Evolutionary conservation across 1,140 invertebrate species (phyloP).

Genomic region (Theocolax elegans): DNA sequence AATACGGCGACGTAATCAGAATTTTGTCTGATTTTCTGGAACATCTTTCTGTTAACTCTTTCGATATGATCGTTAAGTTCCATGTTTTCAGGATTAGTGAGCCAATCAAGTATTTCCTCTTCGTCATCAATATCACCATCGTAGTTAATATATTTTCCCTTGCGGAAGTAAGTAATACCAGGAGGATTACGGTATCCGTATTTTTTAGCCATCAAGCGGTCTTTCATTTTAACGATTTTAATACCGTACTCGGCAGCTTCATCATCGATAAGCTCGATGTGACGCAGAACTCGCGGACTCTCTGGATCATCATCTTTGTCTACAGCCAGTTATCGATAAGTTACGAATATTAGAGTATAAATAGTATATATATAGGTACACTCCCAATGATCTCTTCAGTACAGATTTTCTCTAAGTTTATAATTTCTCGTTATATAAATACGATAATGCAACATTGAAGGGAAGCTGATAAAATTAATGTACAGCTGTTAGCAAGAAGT

Average conservation of each 20-base stretch:
- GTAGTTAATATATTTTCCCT: slow-evolving; percentile 90
- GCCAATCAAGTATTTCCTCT: slow-evolving; percentile 92
- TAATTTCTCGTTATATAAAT: too few relatives aligned
- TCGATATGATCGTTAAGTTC: slow-evolving; percentile 94
- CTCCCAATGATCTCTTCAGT: too few relatives aligned
- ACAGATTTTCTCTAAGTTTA: too few relatives aligned
- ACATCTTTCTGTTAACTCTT: slow-evolving; percentile 92
- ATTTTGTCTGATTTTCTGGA: slow-evolving; percentile 89
- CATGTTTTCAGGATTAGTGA: slow-evolving; percentile 94
- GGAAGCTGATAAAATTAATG: too few relatives aligned
- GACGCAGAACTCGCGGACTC: slow-evolving; percentile 80
- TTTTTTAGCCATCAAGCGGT: slow-evolving; percentile 93
- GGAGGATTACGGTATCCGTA: slow-evolving; percentile 90
- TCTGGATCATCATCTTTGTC: slow-evolving; percentile 86
- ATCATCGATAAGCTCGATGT: slow-evolving; percentile 91
- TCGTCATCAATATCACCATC: slow-evolving; percentile 94
- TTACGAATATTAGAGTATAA: too few relatives aligned
- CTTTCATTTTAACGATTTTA: slow-evolving; percentile 89
- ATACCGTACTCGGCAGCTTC: slow-evolving; percentile 93
- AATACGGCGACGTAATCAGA: slow-evolving; percentile 94
- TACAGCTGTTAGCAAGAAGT: too few relatives aligned
- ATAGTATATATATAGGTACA: too few relatives aligned
- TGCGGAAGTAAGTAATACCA: slow-evolving; percentile 90
- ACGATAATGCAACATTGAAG: too few relatives aligned
- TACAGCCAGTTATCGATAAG: slow-evolving; percentile 54